Base-by-base conservation (phyloP, 2,888 invertebrate species). In the Myopa testacea region DNA sequence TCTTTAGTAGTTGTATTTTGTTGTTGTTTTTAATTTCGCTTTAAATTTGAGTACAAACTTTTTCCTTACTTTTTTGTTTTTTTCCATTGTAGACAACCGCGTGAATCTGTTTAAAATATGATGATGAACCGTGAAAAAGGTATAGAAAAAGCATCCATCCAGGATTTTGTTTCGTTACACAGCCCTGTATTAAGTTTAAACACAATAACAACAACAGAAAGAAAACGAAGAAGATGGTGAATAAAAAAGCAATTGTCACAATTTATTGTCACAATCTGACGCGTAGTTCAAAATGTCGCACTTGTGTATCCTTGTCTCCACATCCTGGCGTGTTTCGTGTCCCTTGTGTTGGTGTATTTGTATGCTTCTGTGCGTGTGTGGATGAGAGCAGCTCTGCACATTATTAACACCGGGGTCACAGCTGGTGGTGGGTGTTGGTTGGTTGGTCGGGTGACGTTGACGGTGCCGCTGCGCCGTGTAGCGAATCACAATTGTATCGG, bases 241-340 rank as follows among this genome's bases (percentile, higher is more conserved):
- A 69, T 45, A 75, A 75, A 75, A 69, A 75, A 75, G 68, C 69
- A 75, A 75, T 75, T 75, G 75, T 75, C 75, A 75, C 75, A 75
- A 75, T 75, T 75, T 75, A 68, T 75, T 65, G 67, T 75, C 68
- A 55, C 62, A 26, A 26, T 62, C 67, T 68, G 75, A 58, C 60
- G 58, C 68, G 68, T 40, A 69, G 68, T 75, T 75, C 67, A 63
- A 75, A 75, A 75, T 75, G 74, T 50, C 74, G 67, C 74, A 75
- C 65, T 73, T 75, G 65, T 67, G 67, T 65, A 26, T 34, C 58
- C n/a, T 55, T 55, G 55, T n/a, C 55, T 16, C 16, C 55, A n/a
- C n/a, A n/a, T 14, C 55, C 55, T 16, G 10, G 55, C 55, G 55
- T n/a, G 55, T 55, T n/a, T 6, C n/a, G 10, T 65, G 6, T 16